Evolutionary conservation across 1,140 invertebrate genomes (phyloP), one percentile per base, ranked within the genome.

Genomic region (Drosophila nasuta): DNA sequence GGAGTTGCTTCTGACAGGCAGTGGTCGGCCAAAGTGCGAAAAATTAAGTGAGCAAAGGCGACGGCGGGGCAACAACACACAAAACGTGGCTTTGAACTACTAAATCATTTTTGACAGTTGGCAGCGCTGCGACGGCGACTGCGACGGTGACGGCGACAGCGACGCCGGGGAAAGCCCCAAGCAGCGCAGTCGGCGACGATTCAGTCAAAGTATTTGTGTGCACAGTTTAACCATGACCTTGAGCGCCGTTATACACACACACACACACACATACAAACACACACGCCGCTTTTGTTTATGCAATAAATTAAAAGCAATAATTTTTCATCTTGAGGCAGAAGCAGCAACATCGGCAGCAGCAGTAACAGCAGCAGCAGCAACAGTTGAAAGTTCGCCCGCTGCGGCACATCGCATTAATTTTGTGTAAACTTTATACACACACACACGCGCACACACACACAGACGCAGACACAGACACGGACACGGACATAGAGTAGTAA

Each of bases 261-360:
- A 64, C 54, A 64, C 5, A 73, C 11, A 74, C 62, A 59, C 54
- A 63, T 38, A 68, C 7, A 56, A 62, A 70, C 28, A 75, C 15
- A 65, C 58, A 71, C 59, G 46, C 65, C 70, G 77, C 81, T 75
- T 89, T 88, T 88, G 85, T 88, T 91, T 90, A 91, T 88, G 85
- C 86, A 91, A 92, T 92, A 92, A 92, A 92, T 92, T 92, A 92
- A 89, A 91, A 91, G 91, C 91, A 91, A 92, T 92, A 91, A 91
- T 91, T 91, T 91, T 91, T 91, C 90, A 91, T 91, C 90, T 91
- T 91, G 90, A 88, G 87, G 72, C 83, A 81, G 67, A 69, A 35
- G 49, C 65, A 59, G 66, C 79, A 52, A 30, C 57, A 30, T 10
- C 51, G 10, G 15, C 20, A 30, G 17, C 51, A 28, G 15, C 20